Evolutionary conservation across 2,113 vertebrate species (phyloP), one percentile per base, ranked within the genome.

Genomic region (Rousettus leschenaultii): DNA sequence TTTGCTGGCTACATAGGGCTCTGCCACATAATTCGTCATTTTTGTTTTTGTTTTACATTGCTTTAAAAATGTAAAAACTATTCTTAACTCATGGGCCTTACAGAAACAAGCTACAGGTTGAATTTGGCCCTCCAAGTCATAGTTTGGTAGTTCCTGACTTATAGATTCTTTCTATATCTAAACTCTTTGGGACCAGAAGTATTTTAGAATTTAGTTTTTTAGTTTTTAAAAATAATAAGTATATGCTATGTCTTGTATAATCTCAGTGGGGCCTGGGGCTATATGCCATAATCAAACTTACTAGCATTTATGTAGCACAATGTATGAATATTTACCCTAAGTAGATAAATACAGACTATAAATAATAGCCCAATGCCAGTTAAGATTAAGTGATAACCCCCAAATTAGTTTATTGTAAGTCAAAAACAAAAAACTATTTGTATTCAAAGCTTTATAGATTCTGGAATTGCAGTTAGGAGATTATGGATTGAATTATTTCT

Each of bases 151-250:
- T 85, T 22, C 30, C 26, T 79, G 33, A 55, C 51, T 51, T 66
- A 80, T 22, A 75, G 33, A 16, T 75, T 89, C 38, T 14, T 83
- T 43, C 74, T 89, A 2, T 65, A 48, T 70, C 82, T 93, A 53
- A 95, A 95, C 63, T 80, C 65, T 75, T 93, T 38, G 65, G 33
- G 33, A 79, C 35, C 21, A 59, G n/a, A 77, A 93, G 21, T 87
- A 74, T 77, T 88, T 87, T 65, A 90, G 43, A 94, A 93, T 73
- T 96, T 33, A 30, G 18, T 91, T 87, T 91, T 83, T 79, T 61
- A 87, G 14, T 80, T 95, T 91, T 26, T 6, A 80, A 88, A 85
- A 38, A 45, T 70, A 51, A 16, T 73, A 5, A 14, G 28, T 48
- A 40, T 80, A 19, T 86, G 35, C 55, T n/a, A 3, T 80, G 4